Conservation (phyloP, 2,888 invertebrate genomes). For the Melinaea menophilus region DNA sequence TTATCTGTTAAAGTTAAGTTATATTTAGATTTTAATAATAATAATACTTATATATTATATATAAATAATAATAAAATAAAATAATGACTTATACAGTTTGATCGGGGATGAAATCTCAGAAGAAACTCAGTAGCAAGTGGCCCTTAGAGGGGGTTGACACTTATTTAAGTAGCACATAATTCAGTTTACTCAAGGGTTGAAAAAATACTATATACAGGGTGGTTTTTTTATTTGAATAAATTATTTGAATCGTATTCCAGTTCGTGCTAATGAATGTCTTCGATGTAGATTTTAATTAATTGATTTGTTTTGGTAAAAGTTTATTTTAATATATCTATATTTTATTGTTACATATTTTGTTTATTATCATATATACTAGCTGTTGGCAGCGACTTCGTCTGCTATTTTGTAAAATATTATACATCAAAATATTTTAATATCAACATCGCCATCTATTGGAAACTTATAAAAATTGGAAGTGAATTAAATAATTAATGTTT, state of each 20-base stretch:
- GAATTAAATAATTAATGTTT: too few species aligned
- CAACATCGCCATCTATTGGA: too few species aligned
- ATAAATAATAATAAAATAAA: slow-evolving; percentile 23
- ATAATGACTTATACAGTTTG: slow-evolving; percentile 39
- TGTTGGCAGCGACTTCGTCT: too few species aligned
- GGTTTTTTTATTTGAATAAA: slow-evolving; percentile 69
- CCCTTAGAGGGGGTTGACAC: slow-evolving; percentile 70
- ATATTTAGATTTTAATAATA: too few species aligned
- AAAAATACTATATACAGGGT: slow-evolving; percentile 39
- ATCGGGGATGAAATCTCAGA: slow-evolving; percentile 47
- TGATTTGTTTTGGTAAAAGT: slow-evolving; percentile 33
- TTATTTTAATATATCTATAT: neutral
- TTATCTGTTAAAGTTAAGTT: neutral
- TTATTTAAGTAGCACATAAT: slow-evolving; percentile 85
- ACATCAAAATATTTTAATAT: too few species aligned
- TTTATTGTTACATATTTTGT: too few species aligned
- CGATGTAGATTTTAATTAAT: slow-evolving; percentile 59
- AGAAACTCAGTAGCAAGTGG: slow-evolving; percentile 66
- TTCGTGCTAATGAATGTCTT: slow-evolving; percentile 65
- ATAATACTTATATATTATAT: slow-evolving; percentile 10
- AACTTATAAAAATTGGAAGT: too few species aligned
- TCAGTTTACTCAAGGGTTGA: slow-evolving; percentile 78
- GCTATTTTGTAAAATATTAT: too few species aligned
- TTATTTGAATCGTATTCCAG: slow-evolving; percentile 64
- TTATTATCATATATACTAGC: too few species aligned